A percentile compares a stretch with the other conserved stretches of the same genome.
These are phyloP conservation scores for Propithecus deckenii DNA, from an alignment of 2,797 vertebrate species.

Conservation along the genomic window DNA sequence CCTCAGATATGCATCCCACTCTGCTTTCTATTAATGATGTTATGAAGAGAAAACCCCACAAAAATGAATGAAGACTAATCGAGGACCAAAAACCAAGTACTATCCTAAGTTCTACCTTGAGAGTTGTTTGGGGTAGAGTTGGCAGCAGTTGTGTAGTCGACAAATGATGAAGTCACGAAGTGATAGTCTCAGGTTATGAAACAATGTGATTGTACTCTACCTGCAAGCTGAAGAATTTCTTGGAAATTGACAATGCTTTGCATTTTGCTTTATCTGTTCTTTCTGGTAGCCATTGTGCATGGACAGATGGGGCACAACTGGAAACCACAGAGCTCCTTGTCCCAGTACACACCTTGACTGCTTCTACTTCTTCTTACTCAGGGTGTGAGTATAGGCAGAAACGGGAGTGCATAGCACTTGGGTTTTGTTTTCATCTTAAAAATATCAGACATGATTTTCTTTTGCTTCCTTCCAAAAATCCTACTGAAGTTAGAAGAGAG, in stretches of 20 bases:
- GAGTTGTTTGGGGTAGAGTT: neutral
- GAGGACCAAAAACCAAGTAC: neutral
- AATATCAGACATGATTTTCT: neutral
- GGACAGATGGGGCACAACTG: neutral
- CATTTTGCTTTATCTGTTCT: neutral
- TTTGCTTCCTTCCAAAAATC: neutral
- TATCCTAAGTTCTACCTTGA: neutral
- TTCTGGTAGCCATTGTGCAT: neutral
- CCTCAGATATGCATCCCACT: neutral
- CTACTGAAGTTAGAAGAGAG: neutral
- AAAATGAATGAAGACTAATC: neutral
- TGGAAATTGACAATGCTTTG: neutral
- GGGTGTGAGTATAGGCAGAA: neutral
- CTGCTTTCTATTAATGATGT: neutral
- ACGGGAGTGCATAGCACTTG: accelerated
- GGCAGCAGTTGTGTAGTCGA: neutral
- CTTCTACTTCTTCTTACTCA: neutral
- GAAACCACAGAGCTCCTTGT: neutral
- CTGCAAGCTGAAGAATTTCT: neutral
- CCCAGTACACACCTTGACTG: neutral
- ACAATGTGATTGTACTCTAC: neutral
- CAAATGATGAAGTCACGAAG: neutral
- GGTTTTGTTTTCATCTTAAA: neutral
- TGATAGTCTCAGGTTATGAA: neutral
- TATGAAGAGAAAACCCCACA: neutral